Evolutionary conservation across 2,797 vertebrate genomes (phyloP).

Genomic region (Nannoperca obscura): DNA sequence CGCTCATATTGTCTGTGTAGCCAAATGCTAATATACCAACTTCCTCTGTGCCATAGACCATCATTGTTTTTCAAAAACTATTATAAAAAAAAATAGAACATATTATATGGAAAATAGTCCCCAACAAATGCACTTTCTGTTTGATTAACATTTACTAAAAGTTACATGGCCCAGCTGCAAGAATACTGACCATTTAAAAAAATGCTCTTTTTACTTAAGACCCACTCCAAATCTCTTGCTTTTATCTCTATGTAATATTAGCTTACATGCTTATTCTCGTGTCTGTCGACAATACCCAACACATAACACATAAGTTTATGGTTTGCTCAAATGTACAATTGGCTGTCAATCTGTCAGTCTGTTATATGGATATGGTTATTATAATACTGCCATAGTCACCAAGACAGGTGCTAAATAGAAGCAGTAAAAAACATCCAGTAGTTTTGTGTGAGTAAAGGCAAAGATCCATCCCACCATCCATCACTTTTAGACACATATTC

Average conservation of each 20-base stretch:
- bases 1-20: background rate
- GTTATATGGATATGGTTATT: background rate
- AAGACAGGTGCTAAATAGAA: background rate
- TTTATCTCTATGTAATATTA: background rate
- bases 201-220: background rate
- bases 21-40: background rate
- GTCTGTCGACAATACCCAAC: background rate
- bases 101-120: background rate
- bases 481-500: constrained; percentile 27
- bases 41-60: background rate
- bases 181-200: background rate
- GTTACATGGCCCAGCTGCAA: background rate
- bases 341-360: constrained; percentile 4
- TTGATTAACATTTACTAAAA: background rate
- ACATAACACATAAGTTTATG: background rate
- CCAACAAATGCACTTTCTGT: background rate
- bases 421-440: background rate
- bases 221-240: background rate
- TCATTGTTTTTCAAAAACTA: background rate
- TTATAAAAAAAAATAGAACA: background rate
- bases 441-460: background rate
- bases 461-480: constrained; percentile 14
- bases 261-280: background rate
- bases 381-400: background rate
- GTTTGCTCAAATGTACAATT: background rate